A percentile compares a stretch with the other conserved stretches of the same genome.
phyloP scores from a whole-genome alignment of 2,888 invertebrate species.

The Limnephilus lunatus region DNA sequence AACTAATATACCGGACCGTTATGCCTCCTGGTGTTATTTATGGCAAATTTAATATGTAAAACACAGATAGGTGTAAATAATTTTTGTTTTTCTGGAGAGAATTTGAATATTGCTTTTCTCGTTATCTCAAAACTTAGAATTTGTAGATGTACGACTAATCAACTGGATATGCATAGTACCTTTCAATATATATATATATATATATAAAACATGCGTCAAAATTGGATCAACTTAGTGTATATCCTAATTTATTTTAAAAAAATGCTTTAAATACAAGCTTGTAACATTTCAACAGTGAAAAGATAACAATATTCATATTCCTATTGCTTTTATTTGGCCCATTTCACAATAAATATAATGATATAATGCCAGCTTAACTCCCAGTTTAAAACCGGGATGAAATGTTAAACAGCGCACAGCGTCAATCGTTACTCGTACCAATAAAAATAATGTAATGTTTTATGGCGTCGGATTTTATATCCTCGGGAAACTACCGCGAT shows the following conservation, averaged over 20 bases:
- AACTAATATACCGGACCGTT: too few species aligned
- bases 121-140: too few species aligned
- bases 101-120: too few species aligned
- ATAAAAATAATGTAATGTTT: neutral
- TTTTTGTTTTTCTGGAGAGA: too few species aligned
- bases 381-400: neutral
- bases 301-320: neutral
- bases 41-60: too few species aligned
- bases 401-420: neutral
- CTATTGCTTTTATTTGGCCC: neutral
- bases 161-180: too few species aligned
- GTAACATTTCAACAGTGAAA: neutral
- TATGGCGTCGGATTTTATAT: neutral
- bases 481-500: neutral
- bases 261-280: neutral
- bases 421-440: neutral
- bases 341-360: neutral
- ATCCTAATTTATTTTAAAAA: neutral
- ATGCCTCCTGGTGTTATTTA: too few species aligned
- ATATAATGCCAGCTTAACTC: neutral
- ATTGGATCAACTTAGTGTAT: neutral
- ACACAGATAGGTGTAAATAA: too few species aligned
- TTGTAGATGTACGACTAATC: too few species aligned
- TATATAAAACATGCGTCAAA: too few species aligned
- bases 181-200: too few species aligned